Conservation (phyloP, 2,888 invertebrate species). For the Homarus gammarus region DNA sequence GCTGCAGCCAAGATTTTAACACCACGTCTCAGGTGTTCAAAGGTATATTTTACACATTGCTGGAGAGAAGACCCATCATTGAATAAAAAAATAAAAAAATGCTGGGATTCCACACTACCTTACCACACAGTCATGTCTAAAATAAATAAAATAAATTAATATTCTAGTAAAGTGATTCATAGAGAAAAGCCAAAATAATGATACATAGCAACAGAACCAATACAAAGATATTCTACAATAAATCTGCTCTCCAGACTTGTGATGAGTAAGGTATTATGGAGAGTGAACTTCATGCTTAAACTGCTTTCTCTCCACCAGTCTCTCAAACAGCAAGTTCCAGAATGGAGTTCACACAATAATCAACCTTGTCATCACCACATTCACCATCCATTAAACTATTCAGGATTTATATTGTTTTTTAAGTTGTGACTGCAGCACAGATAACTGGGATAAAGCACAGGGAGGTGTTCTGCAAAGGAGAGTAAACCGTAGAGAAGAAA, state of each 20-base stretch:
- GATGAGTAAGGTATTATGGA: conserved; percentile 27
- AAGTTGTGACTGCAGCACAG: conserved; percentile 48
- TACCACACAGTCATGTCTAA: conserved; percentile 11
- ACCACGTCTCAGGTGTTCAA: neutral
- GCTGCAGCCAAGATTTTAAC: conserved; percentile 31
- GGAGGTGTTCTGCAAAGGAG: conserved; percentile 68
- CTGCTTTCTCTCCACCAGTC: conserved; percentile 43
- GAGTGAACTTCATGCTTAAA: conserved; percentile 41
- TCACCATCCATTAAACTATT: neutral
- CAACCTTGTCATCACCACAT: neutral
- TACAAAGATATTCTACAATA: neutral
- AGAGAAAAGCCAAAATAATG: conserved; percentile 20
- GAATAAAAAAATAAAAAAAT: conserved; percentile 17
- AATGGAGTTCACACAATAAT: conserved; percentile 39
- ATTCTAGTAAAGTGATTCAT: neutral
- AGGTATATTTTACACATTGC: neutral
- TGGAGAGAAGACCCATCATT: conserved; percentile 5
- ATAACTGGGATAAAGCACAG: conserved; percentile 28
- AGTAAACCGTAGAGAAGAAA: conserved; percentile 72
- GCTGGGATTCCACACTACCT: neutral
- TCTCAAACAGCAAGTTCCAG: conserved; percentile 48
- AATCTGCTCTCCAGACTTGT: conserved; percentile 22
- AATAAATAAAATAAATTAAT: conserved; percentile 10
- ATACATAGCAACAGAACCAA: conserved; percentile 10
- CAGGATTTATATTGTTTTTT: neutral